phyloP scores from a whole-genome alignment of 2,888 invertebrate species.

The Thelaira solivaga region DNA sequence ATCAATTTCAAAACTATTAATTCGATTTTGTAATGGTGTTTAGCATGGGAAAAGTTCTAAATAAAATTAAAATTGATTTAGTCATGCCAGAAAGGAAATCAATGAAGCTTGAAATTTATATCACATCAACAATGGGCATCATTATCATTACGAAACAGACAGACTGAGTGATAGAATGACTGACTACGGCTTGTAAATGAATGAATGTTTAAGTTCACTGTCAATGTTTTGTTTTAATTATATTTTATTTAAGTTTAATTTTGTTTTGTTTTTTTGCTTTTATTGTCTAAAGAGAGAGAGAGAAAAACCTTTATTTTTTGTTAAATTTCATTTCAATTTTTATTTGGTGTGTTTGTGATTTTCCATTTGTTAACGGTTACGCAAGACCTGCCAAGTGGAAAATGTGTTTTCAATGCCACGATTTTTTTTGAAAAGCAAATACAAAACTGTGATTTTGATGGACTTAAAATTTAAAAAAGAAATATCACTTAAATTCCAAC shows the following conservation, averaged over 20 bases:
- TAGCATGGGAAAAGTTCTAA: constrained; percentile 30
- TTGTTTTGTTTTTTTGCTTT: constrained; percentile 22
- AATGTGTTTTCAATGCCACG: constrained; percentile 60
- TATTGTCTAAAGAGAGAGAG: background rate
- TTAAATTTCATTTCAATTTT: constrained; percentile 15
- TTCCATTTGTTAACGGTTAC: constrained; percentile 55
- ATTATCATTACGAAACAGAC: background rate
- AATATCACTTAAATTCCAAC: background rate
- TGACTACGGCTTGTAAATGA: background rate
- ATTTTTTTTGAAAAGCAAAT: constrained; percentile 17
- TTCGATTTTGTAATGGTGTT: constrained; percentile 7
- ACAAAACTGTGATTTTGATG: constrained; percentile 5
- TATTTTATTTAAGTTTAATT: constrained; percentile 40
- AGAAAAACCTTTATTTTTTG: constrained; percentile 2
- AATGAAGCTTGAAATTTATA: constrained; percentile 58
- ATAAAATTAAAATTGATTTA: background rate
- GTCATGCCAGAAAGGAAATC: constrained; percentile 18
- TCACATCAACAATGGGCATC: constrained; percentile 5
- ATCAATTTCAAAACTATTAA: constrained; percentile 14
- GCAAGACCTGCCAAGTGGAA: constrained; percentile 62
- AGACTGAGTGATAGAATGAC: no score
- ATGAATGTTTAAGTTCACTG: constrained; percentile 56
- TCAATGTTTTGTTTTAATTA: constrained; percentile 58
- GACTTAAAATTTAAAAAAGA: background rate
- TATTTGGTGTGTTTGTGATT: constrained; percentile 21